phyloP scores from a whole-genome alignment of 2,888 invertebrate genomes.

The Metalampra italica region DNA sequence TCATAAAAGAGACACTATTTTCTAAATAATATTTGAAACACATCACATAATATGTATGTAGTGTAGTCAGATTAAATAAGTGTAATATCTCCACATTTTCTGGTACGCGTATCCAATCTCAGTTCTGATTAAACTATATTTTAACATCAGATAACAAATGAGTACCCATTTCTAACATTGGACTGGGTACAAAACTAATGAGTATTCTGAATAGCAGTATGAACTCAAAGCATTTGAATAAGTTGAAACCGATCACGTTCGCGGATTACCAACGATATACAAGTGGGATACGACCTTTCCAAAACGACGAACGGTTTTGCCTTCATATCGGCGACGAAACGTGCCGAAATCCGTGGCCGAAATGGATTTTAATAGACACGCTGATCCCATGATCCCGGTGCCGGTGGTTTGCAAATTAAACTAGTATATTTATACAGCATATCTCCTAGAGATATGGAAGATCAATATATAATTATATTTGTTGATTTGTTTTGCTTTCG shows the following conservation, averaged over 20 bases:
- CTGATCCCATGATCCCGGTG: constrained; percentile 32
- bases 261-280: constrained; percentile 1
- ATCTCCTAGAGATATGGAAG: not conserved
- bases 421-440: constrained; percentile 17
- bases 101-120: too few relatives aligned
- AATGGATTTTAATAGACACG: constrained; percentile 39
- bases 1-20: too few relatives aligned
- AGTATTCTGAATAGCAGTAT: too few relatives aligned
- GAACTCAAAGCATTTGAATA: not conserved
- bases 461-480: not conserved
- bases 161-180: too few relatives aligned
- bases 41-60: too few relatives aligned
- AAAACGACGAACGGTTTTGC: constrained; percentile 11
- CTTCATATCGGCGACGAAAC: constrained; percentile 22
- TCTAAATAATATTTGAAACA: too few relatives aligned
- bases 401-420: constrained; percentile 43
- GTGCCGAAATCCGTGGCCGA: constrained; percentile 63
- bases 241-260: constrained; percentile 12
- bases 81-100: too few relatives aligned
- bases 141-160: too few relatives aligned
- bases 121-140: too few relatives aligned
- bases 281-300: not conserved
- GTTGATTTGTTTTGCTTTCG: too few relatives aligned
- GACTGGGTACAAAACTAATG: not conserved
- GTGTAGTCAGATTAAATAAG: too few relatives aligned